A percentile compares a stretch with the other conserved stretches of the same genome.
These are phyloP conservation scores for Helicorthomorpha holstii DNA, from an alignment of 1,140 invertebrate genomes.

Conservation along the genomic window DNA sequence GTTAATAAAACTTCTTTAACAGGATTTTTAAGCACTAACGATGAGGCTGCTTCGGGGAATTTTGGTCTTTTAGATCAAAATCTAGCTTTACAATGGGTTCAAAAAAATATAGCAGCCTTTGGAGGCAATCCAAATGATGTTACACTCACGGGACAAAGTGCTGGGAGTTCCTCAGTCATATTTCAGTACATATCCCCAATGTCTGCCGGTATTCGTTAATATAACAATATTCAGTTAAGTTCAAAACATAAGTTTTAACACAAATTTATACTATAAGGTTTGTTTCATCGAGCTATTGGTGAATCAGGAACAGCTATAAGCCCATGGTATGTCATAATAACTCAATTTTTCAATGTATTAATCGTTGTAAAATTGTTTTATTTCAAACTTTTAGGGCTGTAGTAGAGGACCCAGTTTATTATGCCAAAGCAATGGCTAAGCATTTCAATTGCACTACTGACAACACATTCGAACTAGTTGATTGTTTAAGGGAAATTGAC, in stretches of 20 bases:
- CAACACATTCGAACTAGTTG: neutral
- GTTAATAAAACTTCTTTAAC: neutral
- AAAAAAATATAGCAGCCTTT: constrained; percentile 37
- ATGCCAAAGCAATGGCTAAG: neutral
- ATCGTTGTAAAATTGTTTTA: no score
- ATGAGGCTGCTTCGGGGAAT: constrained; percentile 29
- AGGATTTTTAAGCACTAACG: neutral
- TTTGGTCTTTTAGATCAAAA: constrained; percentile 42
- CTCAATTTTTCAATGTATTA: no score
- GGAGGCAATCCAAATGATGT: constrained; percentile 39
- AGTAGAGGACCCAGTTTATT: neutral
- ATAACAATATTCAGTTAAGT: no score
- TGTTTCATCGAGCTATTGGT: constrained; percentile 18
- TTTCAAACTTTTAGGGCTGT: no score
- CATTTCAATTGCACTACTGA: neutral
- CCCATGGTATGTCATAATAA: no score
- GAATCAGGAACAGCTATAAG: constrained; percentile 78
- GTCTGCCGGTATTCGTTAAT: constrained; percentile 33
- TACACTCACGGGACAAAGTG: constrained; percentile 38
- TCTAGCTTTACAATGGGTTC: constrained; percentile 38
- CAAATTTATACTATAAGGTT: no score
- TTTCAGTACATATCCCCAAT: constrained; percentile 29
- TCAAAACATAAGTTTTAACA: no score
- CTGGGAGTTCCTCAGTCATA: constrained; percentile 35
- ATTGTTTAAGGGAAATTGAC: neutral